Conservation (phyloP, 2,113 vertebrate genomes). For the Nothobranchius furzeri region DNA sequence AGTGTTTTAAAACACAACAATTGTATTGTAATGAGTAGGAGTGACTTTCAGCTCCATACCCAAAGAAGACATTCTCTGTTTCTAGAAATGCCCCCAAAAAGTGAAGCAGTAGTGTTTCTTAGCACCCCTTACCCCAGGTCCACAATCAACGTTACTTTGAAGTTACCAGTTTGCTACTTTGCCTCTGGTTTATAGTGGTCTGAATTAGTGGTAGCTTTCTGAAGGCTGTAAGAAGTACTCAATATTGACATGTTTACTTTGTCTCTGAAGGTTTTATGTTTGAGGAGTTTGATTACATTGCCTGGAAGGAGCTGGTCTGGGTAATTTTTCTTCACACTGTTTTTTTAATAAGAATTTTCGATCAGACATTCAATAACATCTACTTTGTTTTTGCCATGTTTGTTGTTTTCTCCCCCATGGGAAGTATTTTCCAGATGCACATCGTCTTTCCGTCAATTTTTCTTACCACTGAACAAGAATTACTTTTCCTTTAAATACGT, state of each 20-base stretch:
- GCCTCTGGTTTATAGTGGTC: neutral
- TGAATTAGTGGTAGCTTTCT: neutral
- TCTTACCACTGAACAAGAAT: neutral
- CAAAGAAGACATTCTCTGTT: too few species aligned
- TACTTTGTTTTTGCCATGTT: too few species aligned
- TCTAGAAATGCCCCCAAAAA: too few species aligned
- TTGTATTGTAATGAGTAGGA: too few species aligned
- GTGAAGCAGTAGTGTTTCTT: too few species aligned
- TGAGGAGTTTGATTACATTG: neutral
- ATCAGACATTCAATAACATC: too few species aligned
- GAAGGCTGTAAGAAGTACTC: neutral
- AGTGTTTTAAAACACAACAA: too few species aligned
- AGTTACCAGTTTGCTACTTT: neutral
- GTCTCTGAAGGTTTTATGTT: neutral
- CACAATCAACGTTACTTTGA: neutral
- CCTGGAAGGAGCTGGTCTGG: neutral
- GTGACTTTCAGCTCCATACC: too few species aligned
- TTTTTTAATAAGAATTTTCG: too few species aligned
- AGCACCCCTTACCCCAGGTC: too few species aligned
- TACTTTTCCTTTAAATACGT: neutral
- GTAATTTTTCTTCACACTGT: neutral
- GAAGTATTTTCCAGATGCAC: neutral
- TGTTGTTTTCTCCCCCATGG: too few species aligned
- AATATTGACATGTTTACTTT: neutral
- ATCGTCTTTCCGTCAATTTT: neutral